Percentiles rank a stretch among this genome's conserved stretches.
Evolutionary conservation across 1,140 invertebrate genomes (phyloP).

Genomic region (Danaus melanippus): DNA sequence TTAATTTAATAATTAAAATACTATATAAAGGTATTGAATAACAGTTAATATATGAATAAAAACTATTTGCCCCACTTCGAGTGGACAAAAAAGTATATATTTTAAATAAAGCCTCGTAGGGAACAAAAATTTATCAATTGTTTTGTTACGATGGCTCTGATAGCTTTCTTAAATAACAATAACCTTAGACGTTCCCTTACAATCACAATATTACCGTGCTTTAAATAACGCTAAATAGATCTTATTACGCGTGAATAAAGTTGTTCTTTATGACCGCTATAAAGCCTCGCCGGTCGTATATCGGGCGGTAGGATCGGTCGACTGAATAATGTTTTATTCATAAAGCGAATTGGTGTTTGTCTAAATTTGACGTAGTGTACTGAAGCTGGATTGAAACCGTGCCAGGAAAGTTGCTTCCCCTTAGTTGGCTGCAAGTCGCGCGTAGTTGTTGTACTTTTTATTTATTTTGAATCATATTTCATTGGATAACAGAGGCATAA

Average conservation of each 20-base stretch:
- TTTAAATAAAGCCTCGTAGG: too few species aligned
- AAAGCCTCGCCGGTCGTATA: conserved; percentile 6
- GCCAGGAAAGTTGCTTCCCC: conserved; percentile 31
- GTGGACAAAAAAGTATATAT: too few species aligned
- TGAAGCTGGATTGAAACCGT: conserved; percentile 37
- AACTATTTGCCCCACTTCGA: too few species aligned
- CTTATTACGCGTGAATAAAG: conserved; percentile 6
- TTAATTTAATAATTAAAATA: too few species aligned
- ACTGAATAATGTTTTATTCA: conserved; percentile 45
- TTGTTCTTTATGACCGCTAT: conserved; percentile 5
- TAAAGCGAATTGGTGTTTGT: conserved; percentile 46
- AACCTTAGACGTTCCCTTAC: too few species aligned
- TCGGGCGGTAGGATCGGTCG: conserved; percentile 24
- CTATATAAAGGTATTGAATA: too few species aligned
- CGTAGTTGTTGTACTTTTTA: conserved; percentile 10
- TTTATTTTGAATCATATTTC: not conserved
- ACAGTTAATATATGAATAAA: too few species aligned
- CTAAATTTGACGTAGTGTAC: conserved; percentile 49
- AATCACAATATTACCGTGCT: not conserved
- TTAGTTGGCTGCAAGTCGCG: conserved; percentile 21
- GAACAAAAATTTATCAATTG: too few species aligned
- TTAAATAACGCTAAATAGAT: conserved; percentile 1
- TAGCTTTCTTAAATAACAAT: too few species aligned
- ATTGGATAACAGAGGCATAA: too few species aligned
- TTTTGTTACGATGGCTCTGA: too few species aligned